Evolutionary conservation across 2,888 invertebrate species (phyloP).

Genomic region (Pseudococcus longispinus): DNA sequence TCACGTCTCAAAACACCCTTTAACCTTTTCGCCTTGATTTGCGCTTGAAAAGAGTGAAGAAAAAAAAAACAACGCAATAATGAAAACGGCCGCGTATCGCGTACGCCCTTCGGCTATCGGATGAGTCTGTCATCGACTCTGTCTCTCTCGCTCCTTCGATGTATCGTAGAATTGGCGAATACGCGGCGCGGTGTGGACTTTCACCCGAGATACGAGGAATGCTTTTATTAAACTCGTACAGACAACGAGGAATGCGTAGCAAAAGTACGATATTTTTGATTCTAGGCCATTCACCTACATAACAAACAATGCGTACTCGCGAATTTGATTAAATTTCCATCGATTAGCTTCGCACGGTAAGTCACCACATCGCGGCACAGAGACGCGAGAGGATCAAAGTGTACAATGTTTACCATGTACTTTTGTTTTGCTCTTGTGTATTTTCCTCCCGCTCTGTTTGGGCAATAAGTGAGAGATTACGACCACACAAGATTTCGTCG

Average conservation of each 20-base stretch:
- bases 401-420: neutral
- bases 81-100: neutral
- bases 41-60: neutral
- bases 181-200: neutral
- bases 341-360: slow-evolving; percentile 40
- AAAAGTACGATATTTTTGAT: slow-evolving; percentile 39
- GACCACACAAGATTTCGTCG: neutral
- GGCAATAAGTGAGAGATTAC: neutral
- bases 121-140: slow-evolving; percentile 30
- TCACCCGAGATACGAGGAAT: slow-evolving; percentile 35
- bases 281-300: slow-evolving; percentile 44
- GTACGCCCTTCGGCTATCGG: slow-evolving; percentile 35
- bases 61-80: slow-evolving; percentile 8
- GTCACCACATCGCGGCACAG: slow-evolving; percentile 6
- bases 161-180: slow-evolving; percentile 6
- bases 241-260: slow-evolving; percentile 40
- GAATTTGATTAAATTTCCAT: slow-evolving; percentile 44
- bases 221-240: slow-evolving; percentile 43
- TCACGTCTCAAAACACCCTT: slow-evolving; percentile 22
- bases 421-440: neutral
- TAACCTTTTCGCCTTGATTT: slow-evolving; percentile 31
- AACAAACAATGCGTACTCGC: slow-evolving; percentile 46
- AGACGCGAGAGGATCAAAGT: neutral
- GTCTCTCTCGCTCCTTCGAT: neutral
- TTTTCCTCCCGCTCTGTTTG: neutral